Percentiles rank a stretch among this genome's conserved stretches.
Evolutionary conservation across 2,797 vertebrate genomes (phyloP).

Genomic region (Amphiprion clarkii): DNA sequence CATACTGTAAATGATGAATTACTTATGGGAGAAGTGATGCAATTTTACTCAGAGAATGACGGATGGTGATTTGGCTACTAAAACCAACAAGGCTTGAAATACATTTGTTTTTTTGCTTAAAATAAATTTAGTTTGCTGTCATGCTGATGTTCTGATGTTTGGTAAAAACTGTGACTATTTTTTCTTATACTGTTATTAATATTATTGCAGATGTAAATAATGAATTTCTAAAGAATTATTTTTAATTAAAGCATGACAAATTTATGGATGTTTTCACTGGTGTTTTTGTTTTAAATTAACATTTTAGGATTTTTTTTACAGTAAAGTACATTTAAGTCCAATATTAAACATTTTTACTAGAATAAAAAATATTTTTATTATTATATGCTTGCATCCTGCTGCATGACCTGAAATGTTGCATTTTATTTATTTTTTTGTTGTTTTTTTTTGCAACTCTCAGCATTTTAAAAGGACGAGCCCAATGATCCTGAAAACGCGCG

Average conservation of each 20-base stretch:
- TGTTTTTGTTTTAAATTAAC: constrained; percentile 33
- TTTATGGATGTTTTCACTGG: constrained; percentile 44
- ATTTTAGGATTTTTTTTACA: no score
- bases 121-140: constrained; percentile 78
- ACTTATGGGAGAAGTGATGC: constrained; percentile 60
- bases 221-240: constrained; percentile 91
- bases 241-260: constrained; percentile 91
- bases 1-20: constrained; percentile 83
- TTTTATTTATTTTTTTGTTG: constrained; percentile 58
- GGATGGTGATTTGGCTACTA: constrained; percentile 66
- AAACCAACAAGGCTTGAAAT: constrained; percentile 79
- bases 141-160: constrained; percentile 84
- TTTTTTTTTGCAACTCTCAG: constrained; percentile 74
- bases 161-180: constrained; percentile 85
- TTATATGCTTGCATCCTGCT: background rate
- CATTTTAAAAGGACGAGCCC: constrained; percentile 88
- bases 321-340: no score
- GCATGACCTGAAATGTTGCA: constrained; percentile 34
- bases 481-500: constrained; percentile 93
- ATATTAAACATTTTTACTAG: no score
- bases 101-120: constrained; percentile 70
- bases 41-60: constrained; percentile 67
- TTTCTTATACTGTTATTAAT: constrained; percentile 87
- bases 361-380: constrained; percentile 11
- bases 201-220: constrained; percentile 88